phyloP scores from a whole-genome alignment of 53 echinoderm and acorn worm species.

The Paracentrotus lividus region DNA sequence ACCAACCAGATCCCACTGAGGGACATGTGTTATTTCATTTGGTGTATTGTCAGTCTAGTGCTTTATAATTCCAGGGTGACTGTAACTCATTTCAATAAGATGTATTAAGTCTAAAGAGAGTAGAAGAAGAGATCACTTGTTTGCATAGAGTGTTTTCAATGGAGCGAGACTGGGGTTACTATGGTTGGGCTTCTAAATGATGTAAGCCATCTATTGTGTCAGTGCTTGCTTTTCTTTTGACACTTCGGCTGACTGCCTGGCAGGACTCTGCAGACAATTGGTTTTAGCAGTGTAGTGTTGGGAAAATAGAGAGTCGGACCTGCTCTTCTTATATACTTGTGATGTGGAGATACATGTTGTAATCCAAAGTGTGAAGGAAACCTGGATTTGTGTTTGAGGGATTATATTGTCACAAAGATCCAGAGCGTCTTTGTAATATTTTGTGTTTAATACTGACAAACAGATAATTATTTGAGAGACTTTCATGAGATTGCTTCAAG shows the following conservation, averaged over 20 bases:
- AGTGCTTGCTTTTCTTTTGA: slow-evolving; percentile 34
- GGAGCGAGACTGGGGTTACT: background rate
- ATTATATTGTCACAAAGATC: background rate
- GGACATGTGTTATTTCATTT: too few species aligned
- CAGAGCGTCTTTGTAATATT: background rate
- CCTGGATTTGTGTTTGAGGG: background rate
- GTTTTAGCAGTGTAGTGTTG: slow-evolving; percentile 20
- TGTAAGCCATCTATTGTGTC: slow-evolving; percentile 43
- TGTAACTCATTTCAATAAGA: too few species aligned
- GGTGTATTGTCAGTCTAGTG: too few species aligned
- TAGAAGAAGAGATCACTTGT: background rate
- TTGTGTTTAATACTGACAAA: background rate
- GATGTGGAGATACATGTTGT: background rate
- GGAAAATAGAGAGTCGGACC: background rate
- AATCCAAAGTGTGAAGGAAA: background rate
- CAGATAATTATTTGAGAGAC: background rate
- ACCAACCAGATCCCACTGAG: too few species aligned
- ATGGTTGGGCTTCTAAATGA: slow-evolving; percentile 31
- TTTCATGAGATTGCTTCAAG: background rate
- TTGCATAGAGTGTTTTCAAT: slow-evolving; percentile 21
- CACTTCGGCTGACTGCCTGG: background rate
- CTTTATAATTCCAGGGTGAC: too few species aligned
- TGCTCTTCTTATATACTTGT: background rate
- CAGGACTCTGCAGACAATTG: background rate
- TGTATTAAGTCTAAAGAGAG: too few species aligned